Conservation (phyloP, 1,140 invertebrate genomes). For the Macrotrachela quadricornifera region DNA sequence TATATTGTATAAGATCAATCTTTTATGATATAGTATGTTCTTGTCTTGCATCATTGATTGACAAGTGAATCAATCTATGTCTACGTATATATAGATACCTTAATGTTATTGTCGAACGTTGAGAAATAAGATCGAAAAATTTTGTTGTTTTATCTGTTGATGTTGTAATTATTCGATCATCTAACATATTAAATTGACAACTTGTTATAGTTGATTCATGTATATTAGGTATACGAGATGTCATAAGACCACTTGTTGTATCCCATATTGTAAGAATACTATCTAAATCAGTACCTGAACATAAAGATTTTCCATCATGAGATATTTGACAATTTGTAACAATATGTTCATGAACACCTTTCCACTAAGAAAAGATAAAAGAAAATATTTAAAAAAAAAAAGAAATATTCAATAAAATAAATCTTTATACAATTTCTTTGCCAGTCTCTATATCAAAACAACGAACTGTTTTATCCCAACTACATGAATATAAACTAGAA, state of each 20-base stretch:
- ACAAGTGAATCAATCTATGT: too few relatives aligned
- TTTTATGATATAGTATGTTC: too few relatives aligned
- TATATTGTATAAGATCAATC: too few relatives aligned
- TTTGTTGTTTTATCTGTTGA: conserved; percentile 26
- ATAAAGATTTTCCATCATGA: conserved; percentile 17
- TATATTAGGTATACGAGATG: conserved; percentile 13
- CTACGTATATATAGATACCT: too few relatives aligned
- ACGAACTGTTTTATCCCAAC: conserved; percentile 24
- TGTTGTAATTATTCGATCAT: conserved; percentile 24
- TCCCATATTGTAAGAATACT: conserved; percentile 22
- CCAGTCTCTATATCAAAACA: conserved; percentile 21
- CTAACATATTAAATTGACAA: conserved; percentile 17
- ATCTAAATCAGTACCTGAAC: conserved; percentile 22
- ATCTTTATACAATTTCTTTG: conserved; percentile 16
- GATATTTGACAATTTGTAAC: conserved; percentile 23
- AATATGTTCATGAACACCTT: conserved; percentile 18
- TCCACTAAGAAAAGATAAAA: conserved; percentile 14
- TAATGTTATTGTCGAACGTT: conserved; percentile 19
- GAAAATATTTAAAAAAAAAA: neutral
- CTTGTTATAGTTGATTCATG: conserved; percentile 23
- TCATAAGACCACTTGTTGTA: conserved; percentile 14
- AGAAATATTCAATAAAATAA: neutral
- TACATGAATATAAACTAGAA: conserved; percentile 10
- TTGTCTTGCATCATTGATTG: too few relatives aligned
- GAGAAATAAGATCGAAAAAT: conserved; percentile 21